Conservation (phyloP, 2,113 vertebrate genomes). For the Sinocyclocheilus anshuiensis region DNA sequence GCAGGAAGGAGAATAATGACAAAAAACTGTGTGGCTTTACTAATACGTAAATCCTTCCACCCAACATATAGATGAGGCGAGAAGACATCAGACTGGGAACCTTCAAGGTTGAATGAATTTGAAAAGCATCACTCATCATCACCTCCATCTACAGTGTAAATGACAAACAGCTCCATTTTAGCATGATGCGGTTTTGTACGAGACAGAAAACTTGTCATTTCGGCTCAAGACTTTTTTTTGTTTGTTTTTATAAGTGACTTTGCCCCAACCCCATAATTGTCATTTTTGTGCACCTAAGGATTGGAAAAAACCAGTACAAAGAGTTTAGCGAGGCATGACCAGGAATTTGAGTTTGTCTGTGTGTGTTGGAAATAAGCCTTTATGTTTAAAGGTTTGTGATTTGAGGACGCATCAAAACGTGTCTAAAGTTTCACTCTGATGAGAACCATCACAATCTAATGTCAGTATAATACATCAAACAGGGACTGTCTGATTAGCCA, state of each 20-base stretch:
- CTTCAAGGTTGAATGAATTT: conserved; percentile 50
- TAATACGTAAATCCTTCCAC: conserved; percentile 53
- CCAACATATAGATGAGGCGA: conserved; percentile 48
- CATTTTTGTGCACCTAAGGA: conserved; percentile 24
- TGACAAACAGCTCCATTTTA: conserved; percentile 66
- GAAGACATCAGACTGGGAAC: conserved; percentile 55
- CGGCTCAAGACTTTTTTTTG: conserved; percentile 40
- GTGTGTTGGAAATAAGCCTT: conserved; percentile 1
- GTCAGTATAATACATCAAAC: not conserved
- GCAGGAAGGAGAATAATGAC: conserved; percentile 62
- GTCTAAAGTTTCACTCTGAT: not conserved
- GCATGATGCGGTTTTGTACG: conserved; percentile 80
- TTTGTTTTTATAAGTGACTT: conserved; percentile 38
- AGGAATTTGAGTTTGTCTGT: conserved; percentile 7
- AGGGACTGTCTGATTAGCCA: not conserved
- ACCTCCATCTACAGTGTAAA: conserved; percentile 65
- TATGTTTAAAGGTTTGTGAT: conserved; percentile 25
- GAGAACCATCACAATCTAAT: conserved; percentile 11
- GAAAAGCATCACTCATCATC: conserved; percentile 29
- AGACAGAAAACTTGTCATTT: conserved; percentile 54
- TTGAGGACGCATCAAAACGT: conserved; percentile 17
- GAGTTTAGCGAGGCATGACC: not conserved
- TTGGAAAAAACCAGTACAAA: not conserved
- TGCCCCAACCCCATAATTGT: conserved; percentile 14
- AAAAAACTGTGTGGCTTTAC: conserved; percentile 61